Percentiles rank a stretch among this genome's conserved stretches.
These are phyloP conservation scores for Bubo bubo DNA, from an alignment of 2,113 vertebrate genomes.

Conservation along the genomic window DNA sequence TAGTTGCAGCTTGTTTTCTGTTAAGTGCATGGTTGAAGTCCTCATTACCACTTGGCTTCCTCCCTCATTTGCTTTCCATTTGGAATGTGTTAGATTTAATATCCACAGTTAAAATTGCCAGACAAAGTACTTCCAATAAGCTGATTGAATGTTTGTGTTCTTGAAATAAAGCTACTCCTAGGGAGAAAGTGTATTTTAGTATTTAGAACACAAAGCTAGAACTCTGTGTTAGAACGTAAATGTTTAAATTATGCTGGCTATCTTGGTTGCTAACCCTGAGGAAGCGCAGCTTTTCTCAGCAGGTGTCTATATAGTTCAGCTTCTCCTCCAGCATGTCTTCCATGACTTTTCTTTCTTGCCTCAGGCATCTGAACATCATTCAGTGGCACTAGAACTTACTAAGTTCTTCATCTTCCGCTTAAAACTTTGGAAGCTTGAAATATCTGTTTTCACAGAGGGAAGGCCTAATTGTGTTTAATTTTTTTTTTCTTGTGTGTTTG, in stretches of 20 bases:
- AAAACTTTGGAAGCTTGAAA: background rate
- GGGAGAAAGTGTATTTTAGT: background rate
- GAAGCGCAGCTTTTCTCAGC: background rate
- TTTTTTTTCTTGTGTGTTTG: background rate
- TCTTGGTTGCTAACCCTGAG: background rate
- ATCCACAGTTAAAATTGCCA: constrained; percentile 33
- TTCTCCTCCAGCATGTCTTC: background rate
- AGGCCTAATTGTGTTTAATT: background rate
- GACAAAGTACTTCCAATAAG: constrained; percentile 13
- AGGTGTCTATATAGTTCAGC: background rate
- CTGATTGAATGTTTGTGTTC: constrained; percentile 14
- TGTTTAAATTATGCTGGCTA: background rate
- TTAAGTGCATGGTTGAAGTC: constrained; percentile 36
- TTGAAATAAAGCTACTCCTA: constrained; percentile 3
- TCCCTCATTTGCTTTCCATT: constrained; percentile 44
- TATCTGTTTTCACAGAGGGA: rapidly evolving
- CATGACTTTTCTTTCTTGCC: background rate
- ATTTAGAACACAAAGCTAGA: background rate
- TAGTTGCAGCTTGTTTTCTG: constrained; percentile 57
- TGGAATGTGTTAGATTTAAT: constrained; percentile 47
- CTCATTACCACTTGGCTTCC: constrained; percentile 38
- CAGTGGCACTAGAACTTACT: background rate
- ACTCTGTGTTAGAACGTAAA: background rate
- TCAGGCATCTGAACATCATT: background rate
- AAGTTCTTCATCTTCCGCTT: background rate